Evolutionary conservation across 2,888 invertebrate genomes (phyloP), one percentile per base, ranked within the genome.

Genomic region (Ophion costatus): DNA sequence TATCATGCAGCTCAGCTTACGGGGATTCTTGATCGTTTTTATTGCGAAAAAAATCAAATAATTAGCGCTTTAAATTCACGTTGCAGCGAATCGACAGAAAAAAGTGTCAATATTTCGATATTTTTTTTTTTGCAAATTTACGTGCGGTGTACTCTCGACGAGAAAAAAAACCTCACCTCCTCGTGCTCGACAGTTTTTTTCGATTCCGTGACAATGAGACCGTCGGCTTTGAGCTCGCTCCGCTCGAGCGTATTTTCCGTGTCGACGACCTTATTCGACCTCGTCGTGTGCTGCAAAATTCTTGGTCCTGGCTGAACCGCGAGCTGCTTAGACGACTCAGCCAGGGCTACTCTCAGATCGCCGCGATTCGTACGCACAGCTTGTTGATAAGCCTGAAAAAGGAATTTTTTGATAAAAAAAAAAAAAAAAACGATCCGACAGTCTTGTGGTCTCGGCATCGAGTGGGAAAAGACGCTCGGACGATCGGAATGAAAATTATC

Each of bases 131-230:
- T 14, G 29, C 6, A 1, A 75, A 17, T 66, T 59, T 17, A 11
- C 6, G 38, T 4, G 33, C 5, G 42, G 17, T 17, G 3, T 14
- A 9, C 0, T 45, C 5, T 24, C 1, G 14, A 20, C 5, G 10
- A 64, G 59, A 22, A 22, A 45, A 64, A 45, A 14, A 57, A 45
- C 82, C 86, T 87, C 82, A 95, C 94, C 92, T 96, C 96, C 94
- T 98, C 98, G 95, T 98, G 97, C 92, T 98, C 97, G 87, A 96
- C 97, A 80, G 96, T 97, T 90, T 96, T 96, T 90, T 96, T 96
- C 87, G 96, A 97, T 94, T 98, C 98, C 10, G 98, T 98, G 88
- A 98, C 96, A 90, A 98, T 96, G 87, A 97, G 96, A 51, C 98
- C 98, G 94, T 98, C 97, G 56, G 96, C 95, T 88, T 96, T 96